phyloP scores from a whole-genome alignment of 64 coral and sea anemone species.

The Trachythela sp. region DNA sequence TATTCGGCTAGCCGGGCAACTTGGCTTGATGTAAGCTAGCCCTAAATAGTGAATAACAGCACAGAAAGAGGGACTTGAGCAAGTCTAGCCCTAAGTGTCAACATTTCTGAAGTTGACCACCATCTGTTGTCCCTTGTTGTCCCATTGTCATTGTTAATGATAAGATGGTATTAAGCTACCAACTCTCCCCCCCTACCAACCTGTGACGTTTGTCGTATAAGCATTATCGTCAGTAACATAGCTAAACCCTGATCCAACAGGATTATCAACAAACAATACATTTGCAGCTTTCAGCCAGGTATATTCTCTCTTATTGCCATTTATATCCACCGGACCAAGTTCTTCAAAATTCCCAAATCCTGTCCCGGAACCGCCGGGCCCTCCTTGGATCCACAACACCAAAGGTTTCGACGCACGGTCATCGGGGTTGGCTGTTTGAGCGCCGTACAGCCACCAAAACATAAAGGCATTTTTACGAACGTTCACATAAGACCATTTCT shows the following conservation, averaged over 20 bases:
- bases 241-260: slow-evolving; percentile 76
- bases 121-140: too few relatives aligned
- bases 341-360: slow-evolving; percentile 95
- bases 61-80: too few relatives aligned
- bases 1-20: too few relatives aligned
- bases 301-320: slow-evolving; percentile 65
- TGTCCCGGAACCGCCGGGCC: slow-evolving; percentile 79
- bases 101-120: too few relatives aligned
- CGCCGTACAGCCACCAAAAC: slow-evolving; percentile 98
- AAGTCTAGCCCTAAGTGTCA: too few relatives aligned
- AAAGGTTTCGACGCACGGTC: slow-evolving; percentile 57
- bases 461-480: slow-evolving; percentile 74
- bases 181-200: slow-evolving; percentile 24
- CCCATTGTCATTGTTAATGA: too few relatives aligned
- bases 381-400: slow-evolving; percentile 94
- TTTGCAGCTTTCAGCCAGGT: slow-evolving; percentile 80
- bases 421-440: slow-evolving; percentile 9
- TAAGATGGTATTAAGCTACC: too few relatives aligned
- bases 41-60: too few relatives aligned
- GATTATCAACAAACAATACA: slow-evolving; percentile 94
- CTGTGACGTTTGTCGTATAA: slow-evolving; percentile 82
- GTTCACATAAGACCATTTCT: slow-evolving; percentile 83
- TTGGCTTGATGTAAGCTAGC: too few relatives aligned
- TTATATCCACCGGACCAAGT: slow-evolving; percentile 71
- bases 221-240: slow-evolving; percentile 78